Base-by-base conservation (phyloP, 2,888 invertebrate genomes). In the Dilophus febrilis region DNA sequence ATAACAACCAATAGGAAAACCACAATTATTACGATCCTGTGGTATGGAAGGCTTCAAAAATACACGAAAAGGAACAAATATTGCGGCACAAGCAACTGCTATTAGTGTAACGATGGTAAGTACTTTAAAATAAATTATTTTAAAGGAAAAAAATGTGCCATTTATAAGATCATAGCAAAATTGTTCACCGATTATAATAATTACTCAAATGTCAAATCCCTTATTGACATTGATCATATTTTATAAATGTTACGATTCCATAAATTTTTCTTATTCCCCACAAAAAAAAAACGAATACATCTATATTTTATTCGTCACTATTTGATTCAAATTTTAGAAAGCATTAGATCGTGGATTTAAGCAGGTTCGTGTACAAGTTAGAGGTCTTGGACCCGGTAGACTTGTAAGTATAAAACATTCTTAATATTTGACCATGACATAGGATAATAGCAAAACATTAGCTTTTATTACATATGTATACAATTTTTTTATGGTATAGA, bases 1-100 rank as follows among this genome's bases (percentile, higher is more conserved):
- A 5, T 19, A n/a, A n/a, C n/a, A n/a, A n/a, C n/a, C 18, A 4
- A 4, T 30, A 5, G 7, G 12, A 37, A 27, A 22, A 7, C 13
- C 13, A 30, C 14, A 35, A 28, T 16, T 33, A 11, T 37, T 39
- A 35, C 42, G 77, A 30, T 80, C 84, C 1, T 83, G 87, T 64
- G 92, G 94, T 1, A 69, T 79, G 50, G 94, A 94, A 58, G 95
- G 95, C 5, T 97, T 92, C 54, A 92, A 90, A 63, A 87, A 94
- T 59, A 78, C 91, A 0, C 77, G 82, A 49, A 95, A 95, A 62
- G 94, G 94, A 45, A 95, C 95, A 4, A 94, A 91, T 56, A 82
- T 95, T 52, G 95, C 95, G 30, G 95, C 92, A 2, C 94, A 97
- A 64, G 85, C 92, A 11, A 86, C 92, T 18, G 94, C 87, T 18